A percentile compares a stretch with the other conserved stretches of the same genome.
Evolutionary conservation across 2,113 vertebrate genomes (phyloP).

Genomic region (Epinephelus lanceolatus): DNA sequence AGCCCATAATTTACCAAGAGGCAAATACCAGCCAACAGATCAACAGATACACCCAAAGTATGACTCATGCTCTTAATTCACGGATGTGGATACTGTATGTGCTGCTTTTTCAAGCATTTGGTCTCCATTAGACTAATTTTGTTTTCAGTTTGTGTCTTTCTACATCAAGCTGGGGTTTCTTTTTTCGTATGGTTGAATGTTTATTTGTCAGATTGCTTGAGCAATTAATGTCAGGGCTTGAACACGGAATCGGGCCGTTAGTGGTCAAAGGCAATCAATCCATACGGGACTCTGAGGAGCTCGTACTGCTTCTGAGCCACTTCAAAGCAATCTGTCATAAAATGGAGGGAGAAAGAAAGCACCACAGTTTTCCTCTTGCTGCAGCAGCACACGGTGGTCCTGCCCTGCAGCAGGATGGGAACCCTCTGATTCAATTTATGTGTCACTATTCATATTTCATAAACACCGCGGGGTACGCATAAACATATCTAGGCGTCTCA

Average conservation of each 20-base stretch:
- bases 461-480: constrained; percentile 12
- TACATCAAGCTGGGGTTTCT: constrained; percentile 7
- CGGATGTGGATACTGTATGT: constrained; percentile 3
- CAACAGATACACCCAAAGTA: constrained; percentile 44
- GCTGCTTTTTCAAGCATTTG: constrained; percentile 42
- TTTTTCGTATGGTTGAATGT: constrained; percentile 22
- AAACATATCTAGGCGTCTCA: neutral
- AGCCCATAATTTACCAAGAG: neutral
- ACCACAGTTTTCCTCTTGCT: constrained; percentile 14
- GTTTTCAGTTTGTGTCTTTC: constrained; percentile 23
- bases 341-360: constrained; percentile 14
- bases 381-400: constrained; percentile 49
- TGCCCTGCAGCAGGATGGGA: constrained; percentile 30
- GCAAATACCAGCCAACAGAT: constrained; percentile 13
- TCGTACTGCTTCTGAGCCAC: constrained; percentile 31
- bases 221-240: constrained; percentile 40
- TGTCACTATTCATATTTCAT: constrained; percentile 53
- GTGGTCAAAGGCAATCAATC: constrained; percentile 26
- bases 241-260: constrained; percentile 2
- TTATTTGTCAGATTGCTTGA: constrained; percentile 38
- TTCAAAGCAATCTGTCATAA: constrained; percentile 39
- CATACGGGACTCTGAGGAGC: constrained; percentile 1
- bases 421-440: constrained; percentile 40
- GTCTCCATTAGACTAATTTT: constrained; percentile 35
- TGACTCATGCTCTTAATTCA: constrained; percentile 49